Base-by-base conservation (phyloP, 1,140 invertebrate genomes). In the Nephotettix cincticeps region DNA sequence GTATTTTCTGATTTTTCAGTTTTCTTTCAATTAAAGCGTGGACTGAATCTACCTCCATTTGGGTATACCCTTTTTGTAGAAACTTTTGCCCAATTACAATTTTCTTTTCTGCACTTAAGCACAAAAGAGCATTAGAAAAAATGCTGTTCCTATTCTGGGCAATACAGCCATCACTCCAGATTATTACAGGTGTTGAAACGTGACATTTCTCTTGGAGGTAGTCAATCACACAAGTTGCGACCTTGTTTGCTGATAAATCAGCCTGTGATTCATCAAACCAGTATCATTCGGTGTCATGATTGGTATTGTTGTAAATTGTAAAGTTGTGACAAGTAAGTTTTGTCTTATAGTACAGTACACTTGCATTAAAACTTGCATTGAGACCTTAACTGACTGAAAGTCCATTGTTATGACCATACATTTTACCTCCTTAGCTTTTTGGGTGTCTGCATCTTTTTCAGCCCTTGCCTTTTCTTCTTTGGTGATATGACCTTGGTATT, bases 311-410 rank as follows among this genome's bases (percentile, higher is more conserved):
- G 72, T 80, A 84, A 32, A 83, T 68, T 19, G 81, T 82, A 68
- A 80, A 83, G 76, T 84, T 84, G 75, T 83, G 80, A 17, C 77
- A 67, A 19, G 74, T 61, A 23, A 83, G 71, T 73, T 83, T 84
- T 13, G 76, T 80, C 76, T 82, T 83, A 73, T 80, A 83, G 74
- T 83, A 84, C 28, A 81, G 43, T 45, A 77, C 77, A 74, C 81
- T 64, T 51, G 77, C 76, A 74, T 79, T 77, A 29, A 82, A 29
- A 68, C 67, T 69, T 65, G 81, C 81, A 51, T n/a, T n/a, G 67
- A 74, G 30, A 81, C 66, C 73, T 81, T 79, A 19, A 83, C 80
- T 56, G 79, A 77, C 77, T 81, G 76, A n/a, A 82, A 54, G 77
- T 82, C 81, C 66, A 76, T 75, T 19, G 76, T 78, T n/a, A 80